Evolutionary conservation across 1,140 invertebrate species (phyloP), one percentile per base, ranked within the genome.

Genomic region (Papilio glaucus): DNA sequence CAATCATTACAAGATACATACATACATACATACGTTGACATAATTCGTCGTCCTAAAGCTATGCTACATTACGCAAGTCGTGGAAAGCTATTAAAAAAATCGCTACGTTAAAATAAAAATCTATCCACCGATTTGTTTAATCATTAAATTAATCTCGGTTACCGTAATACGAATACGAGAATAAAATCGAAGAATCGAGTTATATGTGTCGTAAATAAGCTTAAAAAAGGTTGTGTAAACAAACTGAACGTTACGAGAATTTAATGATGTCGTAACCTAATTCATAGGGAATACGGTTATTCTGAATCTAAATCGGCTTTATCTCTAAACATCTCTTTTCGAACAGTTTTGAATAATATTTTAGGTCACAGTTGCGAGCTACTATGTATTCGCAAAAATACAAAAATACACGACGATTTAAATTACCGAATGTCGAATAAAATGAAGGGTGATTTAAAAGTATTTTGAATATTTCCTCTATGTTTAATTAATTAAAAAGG

Each of bases 271-370:
- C 61, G 75, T 77, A 85, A 86, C 85, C 86, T 73, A 80, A 88
- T 87, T 85, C 69, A 9, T 26, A 53, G 61, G 77, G 85, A 68
- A 87, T 85, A 84, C 83, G 89, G 89, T 91, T 88, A 88, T 85
- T 81, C 78, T 77, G 72, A 65, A 15, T 79, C 73, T 69, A 73
- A 72, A 71, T 67, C 37, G 60, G 1, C 6, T 33, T 37, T 33
- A 29, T 62, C 60, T 15, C 15, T 21, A 57, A 57, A 57, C 21
- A 57, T 57, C 49, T 57, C 18, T 57, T 24, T n/a, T n/a, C n/a
- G n/a, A 21, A 18, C 49, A 24, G 12, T 18, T 57, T 57, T 13
- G 24, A 57, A 57, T 57, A 12, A 9, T 57, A 57, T 57, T 12
- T 53, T 24, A 26, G 49, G 49, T 57, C 18, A 49, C 5, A 49